These are phyloP conservation scores for Irena cyanogastra DNA, from an alignment of 2,113 vertebrate genomes.

Conservation along the genomic window DNA sequence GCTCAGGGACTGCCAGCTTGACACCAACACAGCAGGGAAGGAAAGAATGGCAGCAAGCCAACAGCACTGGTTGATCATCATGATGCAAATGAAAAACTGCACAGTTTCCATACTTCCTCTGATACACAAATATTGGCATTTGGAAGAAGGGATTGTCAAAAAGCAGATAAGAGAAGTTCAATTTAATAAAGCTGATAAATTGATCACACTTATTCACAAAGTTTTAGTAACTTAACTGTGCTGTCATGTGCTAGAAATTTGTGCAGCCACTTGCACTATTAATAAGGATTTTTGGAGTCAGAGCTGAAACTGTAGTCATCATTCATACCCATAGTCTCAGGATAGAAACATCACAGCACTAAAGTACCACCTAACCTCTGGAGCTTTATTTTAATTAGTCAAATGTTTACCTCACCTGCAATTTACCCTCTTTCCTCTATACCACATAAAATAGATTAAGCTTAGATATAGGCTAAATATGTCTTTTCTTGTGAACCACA, in stretches of 20 bases:
- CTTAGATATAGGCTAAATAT: neutral
- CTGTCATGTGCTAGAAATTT: neutral
- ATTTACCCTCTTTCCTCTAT: neutral
- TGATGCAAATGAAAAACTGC: neutral
- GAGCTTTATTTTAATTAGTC: neutral
- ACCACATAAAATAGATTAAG: neutral
- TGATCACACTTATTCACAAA: neutral
- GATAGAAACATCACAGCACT: neutral
- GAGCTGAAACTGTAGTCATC: neutral
- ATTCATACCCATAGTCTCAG: neutral
- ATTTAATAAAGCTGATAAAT: neutral
- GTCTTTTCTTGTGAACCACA: neutral
- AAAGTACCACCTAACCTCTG: neutral
- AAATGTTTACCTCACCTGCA: neutral
- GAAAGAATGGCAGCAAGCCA: neutral
- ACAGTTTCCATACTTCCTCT: neutral
- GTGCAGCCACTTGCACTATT: neutral
- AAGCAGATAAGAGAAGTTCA: neutral
- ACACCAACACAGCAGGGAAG: neutral
- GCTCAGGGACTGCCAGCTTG: neutral
- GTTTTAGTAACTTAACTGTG: neutral
- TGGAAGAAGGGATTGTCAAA: neutral
- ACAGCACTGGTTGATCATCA: neutral
- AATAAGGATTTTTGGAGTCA: neutral
- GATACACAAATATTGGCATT: neutral